These are phyloP conservation scores for Hirudinaria manillensis DNA, from an alignment of 2,888 invertebrate species.

Conservation along the genomic window DNA sequence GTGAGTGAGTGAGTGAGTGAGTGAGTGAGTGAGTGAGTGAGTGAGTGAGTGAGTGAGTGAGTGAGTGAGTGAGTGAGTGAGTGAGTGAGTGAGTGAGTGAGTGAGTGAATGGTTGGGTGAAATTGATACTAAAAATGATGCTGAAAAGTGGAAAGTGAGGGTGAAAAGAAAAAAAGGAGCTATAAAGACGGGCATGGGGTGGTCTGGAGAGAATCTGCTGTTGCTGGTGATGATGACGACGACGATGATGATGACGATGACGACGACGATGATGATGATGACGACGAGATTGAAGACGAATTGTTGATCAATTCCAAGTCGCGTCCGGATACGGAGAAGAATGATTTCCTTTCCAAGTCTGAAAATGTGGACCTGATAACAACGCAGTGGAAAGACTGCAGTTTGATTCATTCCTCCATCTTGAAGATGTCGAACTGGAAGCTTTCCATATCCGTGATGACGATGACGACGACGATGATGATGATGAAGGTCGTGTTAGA, in stretches of 20 bases:
- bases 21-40: slow-evolving; percentile 27
- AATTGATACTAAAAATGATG: not conserved
- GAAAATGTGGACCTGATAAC: too few relatives aligned
- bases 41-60: slow-evolving; percentile 28
- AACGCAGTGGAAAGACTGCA: too few relatives aligned
- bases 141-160: not conserved
- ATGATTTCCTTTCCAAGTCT: too few relatives aligned
- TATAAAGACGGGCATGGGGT: not conserved
- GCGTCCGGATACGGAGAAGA: too few relatives aligned
- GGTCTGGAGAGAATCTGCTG: not conserved
- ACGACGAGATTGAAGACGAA: not conserved
- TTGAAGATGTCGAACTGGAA: too few relatives aligned
- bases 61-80: slow-evolving; percentile 11
- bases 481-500: not conserved
- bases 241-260: slow-evolving; percentile 18
- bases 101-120: too few relatives aligned
- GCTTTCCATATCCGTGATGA: slow-evolving; percentile 20
- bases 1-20: slow-evolving; percentile 28
- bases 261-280: slow-evolving; percentile 10
- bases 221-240: slow-evolving; percentile 25
- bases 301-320: too few relatives aligned
- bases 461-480: slow-evolving; percentile 63
- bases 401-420: too few relatives aligned
- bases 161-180: not conserved
- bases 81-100: not conserved